phyloP scores from a whole-genome alignment of 2,888 invertebrate genomes.

The Clostera curtula region DNA sequence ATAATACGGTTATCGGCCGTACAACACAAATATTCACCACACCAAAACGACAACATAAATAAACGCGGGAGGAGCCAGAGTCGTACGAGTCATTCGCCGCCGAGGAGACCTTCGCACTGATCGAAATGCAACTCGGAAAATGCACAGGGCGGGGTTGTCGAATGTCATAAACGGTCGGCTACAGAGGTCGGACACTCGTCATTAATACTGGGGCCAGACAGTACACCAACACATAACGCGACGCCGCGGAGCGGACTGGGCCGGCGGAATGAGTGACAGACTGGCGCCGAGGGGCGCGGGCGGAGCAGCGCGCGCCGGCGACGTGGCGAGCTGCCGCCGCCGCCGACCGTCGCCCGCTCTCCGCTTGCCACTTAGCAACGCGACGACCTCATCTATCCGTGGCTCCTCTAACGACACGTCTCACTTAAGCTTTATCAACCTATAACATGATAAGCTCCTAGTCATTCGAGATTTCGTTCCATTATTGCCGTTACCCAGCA shows the following conservation, averaged over 20 bases:
- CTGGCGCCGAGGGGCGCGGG: constrained; percentile 21
- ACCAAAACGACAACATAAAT: constrained; percentile 74
- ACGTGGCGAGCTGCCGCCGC: constrained; percentile 34
- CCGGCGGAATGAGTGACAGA: constrained; percentile 16
- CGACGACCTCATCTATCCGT: no score
- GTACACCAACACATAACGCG: constrained; percentile 44
- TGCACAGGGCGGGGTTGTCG: constrained; percentile 73
- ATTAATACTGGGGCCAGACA: constrained; percentile 35
- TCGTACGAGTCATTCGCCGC: constrained; percentile 41
- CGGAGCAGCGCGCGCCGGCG: constrained; percentile 36
- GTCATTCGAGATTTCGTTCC: no score
- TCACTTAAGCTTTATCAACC: no score
- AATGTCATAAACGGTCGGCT: constrained; percentile 68
- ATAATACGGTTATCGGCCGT: constrained; percentile 72
- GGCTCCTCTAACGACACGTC: no score
- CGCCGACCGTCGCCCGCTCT: constrained; percentile 21
- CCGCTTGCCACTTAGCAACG: constrained; percentile 27
- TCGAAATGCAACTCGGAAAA: constrained; percentile 62
- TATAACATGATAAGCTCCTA: no score
- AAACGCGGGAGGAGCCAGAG: constrained; percentile 59
- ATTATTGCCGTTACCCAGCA: no score
- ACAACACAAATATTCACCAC: constrained; percentile 73
- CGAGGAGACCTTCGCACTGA: constrained; percentile 57
- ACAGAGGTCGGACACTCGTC: constrained; percentile 65
- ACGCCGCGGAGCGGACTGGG: constrained; percentile 59